A percentile compares a stretch with the other conserved stretches of the same genome.
phyloP scores from a whole-genome alignment of 2,113 vertebrate genomes.

The Pelmatolapia mariae region DNA sequence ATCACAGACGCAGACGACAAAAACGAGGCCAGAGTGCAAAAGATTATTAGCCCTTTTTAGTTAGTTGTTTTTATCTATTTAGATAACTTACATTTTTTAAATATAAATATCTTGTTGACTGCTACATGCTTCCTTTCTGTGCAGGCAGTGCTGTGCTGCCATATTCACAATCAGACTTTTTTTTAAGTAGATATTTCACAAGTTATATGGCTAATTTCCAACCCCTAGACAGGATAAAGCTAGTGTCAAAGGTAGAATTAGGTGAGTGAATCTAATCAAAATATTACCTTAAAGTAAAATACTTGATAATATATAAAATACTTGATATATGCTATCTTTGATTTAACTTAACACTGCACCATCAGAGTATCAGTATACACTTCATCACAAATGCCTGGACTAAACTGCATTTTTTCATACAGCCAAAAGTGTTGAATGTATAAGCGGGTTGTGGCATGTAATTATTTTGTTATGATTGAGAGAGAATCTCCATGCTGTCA shows the following conservation, averaged over 20 bases:
- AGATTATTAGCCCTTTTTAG: neutral
- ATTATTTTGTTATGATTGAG: neutral
- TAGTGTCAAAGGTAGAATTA: neutral
- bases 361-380: neutral
- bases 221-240: neutral
- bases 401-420: neutral
- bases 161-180: neutral
- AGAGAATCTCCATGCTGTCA: neutral
- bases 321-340: neutral
- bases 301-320: neutral
- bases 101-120: neutral
- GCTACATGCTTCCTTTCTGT: neutral
- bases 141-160: neutral
- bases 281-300: neutral
- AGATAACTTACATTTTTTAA: neutral
- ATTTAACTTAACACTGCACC: neutral
- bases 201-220: neutral
- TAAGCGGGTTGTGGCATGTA: neutral
- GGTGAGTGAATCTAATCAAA: neutral
- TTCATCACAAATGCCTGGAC: neutral
- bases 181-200: neutral
- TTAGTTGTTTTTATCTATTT: neutral
- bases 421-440: neutral
- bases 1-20: neutral
- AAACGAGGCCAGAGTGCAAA: neutral